Evolutionary conservation across 2,888 invertebrate genomes (phyloP).

Genomic region (Falcaria lacertinaria): DNA sequence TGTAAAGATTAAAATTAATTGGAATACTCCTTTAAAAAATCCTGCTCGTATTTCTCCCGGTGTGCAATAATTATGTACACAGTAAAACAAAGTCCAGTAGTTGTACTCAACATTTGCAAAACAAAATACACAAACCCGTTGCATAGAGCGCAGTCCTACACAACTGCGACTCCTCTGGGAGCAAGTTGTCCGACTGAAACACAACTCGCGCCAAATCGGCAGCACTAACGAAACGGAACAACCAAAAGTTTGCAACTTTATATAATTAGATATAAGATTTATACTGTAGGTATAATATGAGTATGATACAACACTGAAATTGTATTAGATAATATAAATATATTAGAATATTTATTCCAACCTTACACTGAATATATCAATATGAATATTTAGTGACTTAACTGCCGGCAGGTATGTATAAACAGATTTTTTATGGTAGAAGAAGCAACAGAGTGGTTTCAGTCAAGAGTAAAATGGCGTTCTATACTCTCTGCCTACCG

Average conservation of each 20-base stretch:
- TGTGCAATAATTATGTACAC: neutral
- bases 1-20: too few species aligned
- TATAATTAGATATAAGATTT: neutral
- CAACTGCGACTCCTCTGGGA: neutral
- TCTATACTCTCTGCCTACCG: too few species aligned
- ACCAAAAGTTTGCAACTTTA: neutral
- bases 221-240: neutral
- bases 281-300: neutral
- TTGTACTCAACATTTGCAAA: neutral
- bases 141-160: neutral
- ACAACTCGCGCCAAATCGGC: neutral
- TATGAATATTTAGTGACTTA: too few species aligned
- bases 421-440: too few species aligned
- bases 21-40: too few species aligned
- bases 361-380: neutral
- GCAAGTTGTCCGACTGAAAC: neutral
- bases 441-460: too few species aligned
- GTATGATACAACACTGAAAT: neutral
- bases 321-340: neutral
- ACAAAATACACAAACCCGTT: neutral
- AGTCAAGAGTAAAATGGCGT: too few species aligned
- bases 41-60: too few species aligned
- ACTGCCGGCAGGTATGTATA: too few species aligned
- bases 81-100: neutral
- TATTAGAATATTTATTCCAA: neutral